Evolutionary conservation across 2,888 invertebrate species (phyloP).

Genomic region (Aleiodes leptofemur): DNA sequence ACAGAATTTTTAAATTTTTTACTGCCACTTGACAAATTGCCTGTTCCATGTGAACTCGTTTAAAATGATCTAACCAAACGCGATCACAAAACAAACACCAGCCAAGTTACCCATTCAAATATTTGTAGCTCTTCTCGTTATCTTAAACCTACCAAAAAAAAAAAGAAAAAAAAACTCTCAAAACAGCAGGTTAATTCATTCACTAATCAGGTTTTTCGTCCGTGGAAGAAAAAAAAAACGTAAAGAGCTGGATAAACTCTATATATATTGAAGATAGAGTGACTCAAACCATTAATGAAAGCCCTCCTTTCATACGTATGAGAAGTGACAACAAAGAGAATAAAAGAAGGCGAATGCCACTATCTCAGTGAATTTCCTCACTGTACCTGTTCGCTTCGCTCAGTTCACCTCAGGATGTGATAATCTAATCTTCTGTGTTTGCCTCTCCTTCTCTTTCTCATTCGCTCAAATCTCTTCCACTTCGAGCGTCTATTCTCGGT

Average conservation of each 20-base stretch:
- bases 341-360: slow-evolving; percentile 35
- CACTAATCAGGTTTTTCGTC: slow-evolving; percentile 49
- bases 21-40: background rate
- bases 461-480: no score
- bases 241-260: slow-evolving; percentile 38
- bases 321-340: slow-evolving; percentile 14
- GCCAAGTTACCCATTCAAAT: slow-evolving; percentile 71
- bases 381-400: slow-evolving; percentile 12
- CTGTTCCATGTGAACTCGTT: background rate
- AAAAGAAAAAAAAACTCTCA: slow-evolving; percentile 56
- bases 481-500: slow-evolving; percentile 6
- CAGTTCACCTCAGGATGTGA: slow-evolving; percentile 20
- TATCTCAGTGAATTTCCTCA: slow-evolving; percentile 46
- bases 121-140: slow-evolving; percentile 63
- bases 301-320: slow-evolving; percentile 63
- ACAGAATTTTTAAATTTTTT: background rate
- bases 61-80: background rate
- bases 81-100: slow-evolving; percentile 61
- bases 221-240: slow-evolving; percentile 27
- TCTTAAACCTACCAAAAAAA: slow-evolving; percentile 64
- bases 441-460: no score
- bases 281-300: slow-evolving; percentile 65
- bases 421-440: slow-evolving; percentile 36
- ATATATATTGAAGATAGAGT: background rate
- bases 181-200: slow-evolving; percentile 62